Evolutionary conservation across 2,797 vertebrate species (phyloP).

Genomic region (Erithacus rubecula): DNA sequence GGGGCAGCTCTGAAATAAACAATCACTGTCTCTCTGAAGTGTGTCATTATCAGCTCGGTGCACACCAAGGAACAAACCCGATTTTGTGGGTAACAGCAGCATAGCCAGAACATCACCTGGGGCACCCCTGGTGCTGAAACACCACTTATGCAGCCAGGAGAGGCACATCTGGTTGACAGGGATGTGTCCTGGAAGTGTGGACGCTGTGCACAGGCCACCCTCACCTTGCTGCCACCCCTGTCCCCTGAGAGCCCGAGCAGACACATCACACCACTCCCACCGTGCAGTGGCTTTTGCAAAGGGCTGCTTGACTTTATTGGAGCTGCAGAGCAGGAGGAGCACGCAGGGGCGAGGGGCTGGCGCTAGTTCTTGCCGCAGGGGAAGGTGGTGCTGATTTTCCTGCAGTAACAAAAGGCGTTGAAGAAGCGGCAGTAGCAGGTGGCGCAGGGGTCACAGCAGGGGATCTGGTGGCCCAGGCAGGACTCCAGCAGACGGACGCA

Average conservation of each 20-base stretch:
- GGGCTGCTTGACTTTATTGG: constrained; percentile 60
- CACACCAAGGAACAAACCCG: accelerated
- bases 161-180: accelerated
- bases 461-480: constrained; percentile 80
- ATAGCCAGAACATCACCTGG: neutral
- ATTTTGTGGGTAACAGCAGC: neutral
- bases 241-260: accelerated
- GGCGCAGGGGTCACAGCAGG: constrained; percentile 89
- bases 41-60: accelerated
- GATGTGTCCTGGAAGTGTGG: neutral
- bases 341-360: accelerated
- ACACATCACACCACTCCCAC: neutral
- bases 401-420: constrained; percentile 89
- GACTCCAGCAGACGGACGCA: constrained; percentile 85
- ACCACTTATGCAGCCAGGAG: accelerated
- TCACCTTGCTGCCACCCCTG: neutral
- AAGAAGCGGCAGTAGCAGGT: constrained; percentile 94
- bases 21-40: accelerated
- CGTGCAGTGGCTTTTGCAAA: neutral
- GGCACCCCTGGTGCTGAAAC: neutral
- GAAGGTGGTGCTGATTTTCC: constrained; percentile 79
- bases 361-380: constrained; percentile 74
- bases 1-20: neutral
- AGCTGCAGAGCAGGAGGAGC: neutral
- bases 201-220: neutral